Evolutionary conservation across 2,888 invertebrate species (phyloP).

Genomic region (Cataglyphis livida): DNA sequence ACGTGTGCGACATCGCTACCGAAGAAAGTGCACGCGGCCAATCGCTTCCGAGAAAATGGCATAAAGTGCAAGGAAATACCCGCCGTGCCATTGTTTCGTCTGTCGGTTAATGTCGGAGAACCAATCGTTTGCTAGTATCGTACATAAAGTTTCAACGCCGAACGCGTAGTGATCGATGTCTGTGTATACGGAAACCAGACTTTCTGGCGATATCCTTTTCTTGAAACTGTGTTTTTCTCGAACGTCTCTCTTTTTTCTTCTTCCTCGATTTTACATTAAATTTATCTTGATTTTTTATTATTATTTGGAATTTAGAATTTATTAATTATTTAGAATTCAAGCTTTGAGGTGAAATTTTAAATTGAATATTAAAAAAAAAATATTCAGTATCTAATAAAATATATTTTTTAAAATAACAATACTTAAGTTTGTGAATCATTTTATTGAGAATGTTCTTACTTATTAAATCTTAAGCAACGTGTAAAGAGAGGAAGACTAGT

Average conservation of each 20-base stretch:
- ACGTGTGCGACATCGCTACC: slow-evolving; percentile 13
- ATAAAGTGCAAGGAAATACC: slow-evolving; percentile 6
- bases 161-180: slow-evolving; percentile 22
- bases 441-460: not conserved
- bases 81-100: slow-evolving; percentile 34
- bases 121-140: not conserved
- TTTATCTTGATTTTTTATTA: not conserved
- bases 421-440: not conserved
- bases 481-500: not conserved
- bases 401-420: too few relatives aligned
- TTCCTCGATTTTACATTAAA: not conserved
- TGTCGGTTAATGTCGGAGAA: not conserved
- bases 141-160: slow-evolving; percentile 3
- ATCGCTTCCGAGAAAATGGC: slow-evolving; percentile 40
- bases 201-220: not conserved
- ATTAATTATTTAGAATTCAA: not conserved
- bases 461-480: slow-evolving; percentile 10
- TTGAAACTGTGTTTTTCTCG: not conserved
- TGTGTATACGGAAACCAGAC: not conserved
- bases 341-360: too few relatives aligned
- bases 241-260: not conserved
- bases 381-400: not conserved
- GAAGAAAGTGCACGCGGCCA: slow-evolving; percentile 40
- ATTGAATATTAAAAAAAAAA: not conserved
- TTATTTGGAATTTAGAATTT: not conserved